Evolutionary conservation across 2,888 invertebrate genomes (phyloP).

Genomic region (Xanthorhoe designata): DNA sequence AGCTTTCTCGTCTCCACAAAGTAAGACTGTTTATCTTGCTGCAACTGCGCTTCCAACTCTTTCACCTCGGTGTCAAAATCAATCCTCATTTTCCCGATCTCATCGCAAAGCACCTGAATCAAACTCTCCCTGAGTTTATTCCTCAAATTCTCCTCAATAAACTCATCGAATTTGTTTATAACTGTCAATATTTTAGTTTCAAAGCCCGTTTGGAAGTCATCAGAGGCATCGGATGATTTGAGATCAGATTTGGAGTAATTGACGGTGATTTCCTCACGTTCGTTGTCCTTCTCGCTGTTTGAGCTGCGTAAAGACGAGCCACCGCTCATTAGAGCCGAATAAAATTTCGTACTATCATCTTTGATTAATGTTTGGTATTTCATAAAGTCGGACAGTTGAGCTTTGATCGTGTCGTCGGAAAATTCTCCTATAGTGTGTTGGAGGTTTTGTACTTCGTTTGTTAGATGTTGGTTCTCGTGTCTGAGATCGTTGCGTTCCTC

Average conservation of each 20-base stretch:
- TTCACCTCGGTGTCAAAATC: constrained; percentile 73
- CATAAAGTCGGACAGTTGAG: constrained; percentile 76
- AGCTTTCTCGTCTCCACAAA: constrained; percentile 82
- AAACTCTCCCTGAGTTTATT: constrained; percentile 83
- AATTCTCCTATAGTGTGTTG: constrained; percentile 69
- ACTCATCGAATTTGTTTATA: constrained; percentile 68
- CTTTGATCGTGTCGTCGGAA: constrained; percentile 73
- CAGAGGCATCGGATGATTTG: constrained; percentile 67
- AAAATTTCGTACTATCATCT: constrained; percentile 78
- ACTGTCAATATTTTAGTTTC: constrained; percentile 67
- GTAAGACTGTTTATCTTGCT: constrained; percentile 85
- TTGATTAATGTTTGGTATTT: constrained; percentile 77
- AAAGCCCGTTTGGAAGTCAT: constrained; percentile 72
- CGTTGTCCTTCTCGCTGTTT: constrained; percentile 80
- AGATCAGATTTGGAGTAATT: constrained; percentile 77
- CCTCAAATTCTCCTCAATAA: constrained; percentile 72
- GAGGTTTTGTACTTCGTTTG: constrained; percentile 84
- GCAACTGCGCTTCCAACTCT: constrained; percentile 76
- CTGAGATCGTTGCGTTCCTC: constrained; percentile 86
- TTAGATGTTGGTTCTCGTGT: constrained; percentile 86
- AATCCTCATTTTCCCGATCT: constrained; percentile 78
- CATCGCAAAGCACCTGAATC: constrained; percentile 83
- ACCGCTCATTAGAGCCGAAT: constrained; percentile 75
- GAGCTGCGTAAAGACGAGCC: constrained; percentile 73
- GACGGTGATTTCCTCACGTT: constrained; percentile 77